Evolutionary conservation across 2,888 invertebrate species (phyloP), one percentile per base, ranked within the genome.

Genomic region (Pteria penguin): DNA sequence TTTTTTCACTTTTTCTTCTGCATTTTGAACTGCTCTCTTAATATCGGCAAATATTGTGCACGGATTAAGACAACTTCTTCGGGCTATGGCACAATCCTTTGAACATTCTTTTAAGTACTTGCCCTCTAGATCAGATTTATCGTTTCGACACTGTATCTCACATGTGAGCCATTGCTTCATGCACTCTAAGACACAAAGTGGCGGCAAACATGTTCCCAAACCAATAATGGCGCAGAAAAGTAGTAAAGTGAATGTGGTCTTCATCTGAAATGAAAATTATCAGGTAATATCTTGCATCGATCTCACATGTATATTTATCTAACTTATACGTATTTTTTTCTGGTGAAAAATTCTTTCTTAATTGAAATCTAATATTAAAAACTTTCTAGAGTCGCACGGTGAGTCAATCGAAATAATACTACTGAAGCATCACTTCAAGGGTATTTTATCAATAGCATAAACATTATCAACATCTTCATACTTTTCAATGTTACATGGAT

Each of bases 121-220:
- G n/a, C n/a, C n/a, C n/a, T n/a, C n/a, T 18, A 14, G 8, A 24
- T 5, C 0, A 45, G 11, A 33, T 36, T 36, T 36, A 27, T 22
- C 4, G 36, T 14, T 22, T 26, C 63, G n/a, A 45, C 63, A 63
- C 1, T 36, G 36, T 8, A 36, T 22, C 36, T 63, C 63, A 24
- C 63, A 63, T 22, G 63, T 8, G 18, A 63, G 14, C 63, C 63
- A 63, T 32, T 36, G 36, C 2, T 32, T 18, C 63, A 63, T 26
- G 36, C 63, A 63, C 24, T 63, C 63, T 26, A 63, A 27, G 8
- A 63, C 33, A 22, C 63, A 63, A 26, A 63, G 4, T 0, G 63
- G 45, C 4, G 63, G 33, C 2, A 45, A 14, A 18, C 11, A 8
- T 8, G 45, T 14, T 8, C 45, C 45, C 11, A 45, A 14, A 8